Evolutionary conservation across 2,797 vertebrate species (phyloP).

Genomic region (Bovichtus variegatus): DNA sequence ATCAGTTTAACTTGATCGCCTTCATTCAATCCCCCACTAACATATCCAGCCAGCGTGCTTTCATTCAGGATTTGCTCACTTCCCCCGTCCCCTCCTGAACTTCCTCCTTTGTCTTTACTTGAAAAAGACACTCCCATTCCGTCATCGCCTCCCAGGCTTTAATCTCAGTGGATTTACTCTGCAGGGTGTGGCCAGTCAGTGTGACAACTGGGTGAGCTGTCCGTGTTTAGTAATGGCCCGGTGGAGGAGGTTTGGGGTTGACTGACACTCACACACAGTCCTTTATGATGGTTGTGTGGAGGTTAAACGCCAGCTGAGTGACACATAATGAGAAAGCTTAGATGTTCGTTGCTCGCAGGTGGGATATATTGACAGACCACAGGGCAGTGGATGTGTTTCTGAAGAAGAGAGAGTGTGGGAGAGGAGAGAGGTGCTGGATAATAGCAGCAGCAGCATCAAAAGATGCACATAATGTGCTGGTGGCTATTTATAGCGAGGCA

Average conservation of each 20-base stretch:
- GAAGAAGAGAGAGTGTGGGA: constrained; percentile 50
- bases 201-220: constrained; percentile 78
- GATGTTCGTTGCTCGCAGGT: constrained; percentile 43
- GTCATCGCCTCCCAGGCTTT: constrained; percentile 67
- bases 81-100: constrained; percentile 23
- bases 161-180: constrained; percentile 66
- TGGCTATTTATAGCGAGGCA: constrained; percentile 77
- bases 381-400: constrained; percentile 47
- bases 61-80: constrained; percentile 76
- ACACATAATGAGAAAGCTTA: constrained; percentile 31
- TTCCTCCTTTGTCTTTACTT: constrained; percentile 49
- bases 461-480: constrained; percentile 67
- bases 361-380: constrained; percentile 44
- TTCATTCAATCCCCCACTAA: constrained; percentile 43
- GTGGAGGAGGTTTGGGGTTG: constrained; percentile 35
- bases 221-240: constrained; percentile 56
- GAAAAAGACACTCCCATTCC: constrained; percentile 66
- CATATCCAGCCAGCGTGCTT: constrained; percentile 56
- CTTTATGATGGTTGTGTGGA: constrained; percentile 50
- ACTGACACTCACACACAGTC: constrained; percentile 41
- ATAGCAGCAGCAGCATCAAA: constrained; percentile 58
- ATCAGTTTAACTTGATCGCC: constrained; percentile 76
- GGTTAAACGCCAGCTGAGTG: constrained; percentile 40
- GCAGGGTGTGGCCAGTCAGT: constrained; percentile 77
- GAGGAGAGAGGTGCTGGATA: constrained; percentile 60